phyloP scores from a whole-genome alignment of 2,888 invertebrate species.

The Theodoxus fluviatilis region DNA sequence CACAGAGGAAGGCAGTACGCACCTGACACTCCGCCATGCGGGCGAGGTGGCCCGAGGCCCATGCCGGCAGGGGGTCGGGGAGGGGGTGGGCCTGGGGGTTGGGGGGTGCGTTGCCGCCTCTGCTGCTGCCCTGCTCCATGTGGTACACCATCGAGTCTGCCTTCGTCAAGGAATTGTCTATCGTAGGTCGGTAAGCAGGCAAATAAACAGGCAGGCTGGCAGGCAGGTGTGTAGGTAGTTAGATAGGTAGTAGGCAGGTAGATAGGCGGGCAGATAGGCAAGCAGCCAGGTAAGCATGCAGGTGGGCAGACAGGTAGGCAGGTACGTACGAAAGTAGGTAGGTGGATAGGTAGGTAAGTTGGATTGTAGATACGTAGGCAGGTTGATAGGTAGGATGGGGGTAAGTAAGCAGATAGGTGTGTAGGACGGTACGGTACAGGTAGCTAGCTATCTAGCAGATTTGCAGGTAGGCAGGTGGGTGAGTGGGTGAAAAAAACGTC shows the following conservation, averaged over 20 bases:
- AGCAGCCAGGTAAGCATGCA: neutral
- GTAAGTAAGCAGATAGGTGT: too few relatives aligned
- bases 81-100: slow-evolving; percentile 36
- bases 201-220: too few relatives aligned
- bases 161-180: slow-evolving; percentile 36
- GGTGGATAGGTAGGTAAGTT: too few relatives aligned
- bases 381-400: too few relatives aligned
- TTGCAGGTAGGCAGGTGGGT: too few relatives aligned
- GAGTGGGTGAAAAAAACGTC: too few relatives aligned
- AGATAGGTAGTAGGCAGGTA: too few relatives aligned
- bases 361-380: too few relatives aligned
- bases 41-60: slow-evolving; percentile 36
- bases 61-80: slow-evolving; percentile 43
- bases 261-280: neutral
- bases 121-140: slow-evolving; percentile 39
- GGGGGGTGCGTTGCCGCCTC: slow-evolving; percentile 24
- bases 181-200: too few relatives aligned
- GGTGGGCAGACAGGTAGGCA: neutral
- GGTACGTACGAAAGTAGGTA: neutral
- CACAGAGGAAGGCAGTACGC: slow-evolving; percentile 22
- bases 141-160: slow-evolving; percentile 59
- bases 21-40: slow-evolving; percentile 53
- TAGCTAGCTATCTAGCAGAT: too few relatives aligned
- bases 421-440: too few relatives aligned
- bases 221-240: too few relatives aligned